Conservation (phyloP, 2,797 vertebrate species). For the Pangasius mekongensis region DNA sequence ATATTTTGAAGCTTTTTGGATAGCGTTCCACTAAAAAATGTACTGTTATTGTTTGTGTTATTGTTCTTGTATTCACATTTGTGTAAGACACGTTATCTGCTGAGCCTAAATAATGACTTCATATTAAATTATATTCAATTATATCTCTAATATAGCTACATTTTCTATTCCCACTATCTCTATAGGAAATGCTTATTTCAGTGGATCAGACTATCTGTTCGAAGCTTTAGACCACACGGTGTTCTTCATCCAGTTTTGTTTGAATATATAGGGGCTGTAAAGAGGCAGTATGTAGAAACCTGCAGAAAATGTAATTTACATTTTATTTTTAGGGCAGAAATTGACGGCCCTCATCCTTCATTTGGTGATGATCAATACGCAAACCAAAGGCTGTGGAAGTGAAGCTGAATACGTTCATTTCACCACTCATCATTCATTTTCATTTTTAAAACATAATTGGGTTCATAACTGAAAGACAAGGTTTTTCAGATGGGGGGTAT, state of each 20-base stretch:
- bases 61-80: no score
- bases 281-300: no score
- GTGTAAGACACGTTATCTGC: no score
- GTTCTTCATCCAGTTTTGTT: slow-evolving; percentile 53
- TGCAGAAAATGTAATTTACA: no score
- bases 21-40: no score
- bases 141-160: no score
- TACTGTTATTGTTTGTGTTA: no score
- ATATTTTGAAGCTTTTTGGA: no score
- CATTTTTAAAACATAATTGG: no score
- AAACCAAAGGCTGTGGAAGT: slow-evolving; percentile 68
- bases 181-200: slow-evolving; percentile 71
- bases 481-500: slow-evolving; percentile 63
- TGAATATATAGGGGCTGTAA: no score
- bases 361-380: slow-evolving; percentile 69
- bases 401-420: slow-evolving; percentile 71
- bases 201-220: slow-evolving; percentile 69
- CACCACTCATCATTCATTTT: slow-evolving; percentile 40
- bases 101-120: no score
- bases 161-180: not conserved
- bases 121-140: no score
- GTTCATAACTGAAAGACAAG: slow-evolving; percentile 2
- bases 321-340: slow-evolving; percentile 63
- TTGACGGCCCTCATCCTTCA: slow-evolving; percentile 55
- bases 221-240: slow-evolving; percentile 68